Conservation (phyloP, 1,140 invertebrate species). For the Elymnias hypermnestra region DNA sequence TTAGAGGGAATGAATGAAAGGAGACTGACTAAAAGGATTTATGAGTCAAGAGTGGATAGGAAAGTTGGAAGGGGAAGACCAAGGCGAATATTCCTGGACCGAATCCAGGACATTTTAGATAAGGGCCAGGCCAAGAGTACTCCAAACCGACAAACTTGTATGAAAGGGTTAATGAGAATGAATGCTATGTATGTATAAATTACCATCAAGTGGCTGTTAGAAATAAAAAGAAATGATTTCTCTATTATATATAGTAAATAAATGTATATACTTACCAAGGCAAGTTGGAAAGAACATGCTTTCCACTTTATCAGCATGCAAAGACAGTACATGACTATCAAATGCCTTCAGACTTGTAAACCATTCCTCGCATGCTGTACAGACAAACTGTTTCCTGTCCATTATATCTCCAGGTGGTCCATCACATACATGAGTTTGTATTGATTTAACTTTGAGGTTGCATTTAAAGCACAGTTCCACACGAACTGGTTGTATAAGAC, state of each 20-base stretch:
- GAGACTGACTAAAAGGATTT: too few species aligned
- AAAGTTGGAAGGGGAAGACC: too few species aligned
- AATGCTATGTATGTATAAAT: too few species aligned
- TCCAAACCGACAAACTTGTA: too few species aligned
- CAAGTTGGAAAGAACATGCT: slow-evolving; percentile 41
- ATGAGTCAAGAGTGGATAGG: too few species aligned
- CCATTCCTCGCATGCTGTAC: slow-evolving; percentile 31
- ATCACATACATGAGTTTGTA: slow-evolving; percentile 25
- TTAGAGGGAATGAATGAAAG: too few species aligned
- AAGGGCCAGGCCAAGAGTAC: too few species aligned
- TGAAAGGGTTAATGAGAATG: too few species aligned
- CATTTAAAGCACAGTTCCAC: slow-evolving; percentile 34
- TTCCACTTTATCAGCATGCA: slow-evolving; percentile 34
- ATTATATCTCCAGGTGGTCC: neutral
- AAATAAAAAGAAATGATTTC: neutral
- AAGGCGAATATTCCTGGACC: too few species aligned
- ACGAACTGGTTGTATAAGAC: slow-evolving; percentile 32
- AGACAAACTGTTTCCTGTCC: slow-evolving; percentile 9
- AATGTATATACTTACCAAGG: slow-evolving; percentile 23
- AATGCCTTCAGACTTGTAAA: slow-evolving; percentile 31
- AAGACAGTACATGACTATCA: slow-evolving; percentile 32
- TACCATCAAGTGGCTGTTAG: too few species aligned
- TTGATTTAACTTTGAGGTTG: slow-evolving; percentile 11
- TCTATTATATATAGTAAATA: neutral
- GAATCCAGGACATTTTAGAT: too few species aligned